Conservation (phyloP, 2,888 invertebrate species). For the Drosophila pseudotalamancana region DNA sequence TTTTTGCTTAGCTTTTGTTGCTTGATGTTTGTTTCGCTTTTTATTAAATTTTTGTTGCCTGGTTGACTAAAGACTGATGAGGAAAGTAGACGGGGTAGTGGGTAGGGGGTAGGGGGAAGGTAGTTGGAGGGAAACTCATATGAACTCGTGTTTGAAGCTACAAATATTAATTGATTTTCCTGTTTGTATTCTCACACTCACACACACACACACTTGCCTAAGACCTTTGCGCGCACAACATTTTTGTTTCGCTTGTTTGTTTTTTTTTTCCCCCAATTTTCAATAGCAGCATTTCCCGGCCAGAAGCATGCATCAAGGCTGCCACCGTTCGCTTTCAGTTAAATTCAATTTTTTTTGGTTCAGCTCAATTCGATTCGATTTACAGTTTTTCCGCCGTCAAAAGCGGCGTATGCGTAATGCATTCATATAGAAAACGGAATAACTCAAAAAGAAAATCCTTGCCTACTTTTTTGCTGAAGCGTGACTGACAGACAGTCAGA, state of each 20-base stretch:
- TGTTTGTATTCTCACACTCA: constrained; percentile 20
- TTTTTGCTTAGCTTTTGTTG: constrained; percentile 43
- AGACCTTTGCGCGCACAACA: neutral
- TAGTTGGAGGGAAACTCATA: neutral
- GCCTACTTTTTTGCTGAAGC: constrained; percentile 38
- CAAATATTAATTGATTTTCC: constrained; percentile 58
- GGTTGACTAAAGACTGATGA: too few relatives aligned
- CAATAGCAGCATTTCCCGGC: neutral
- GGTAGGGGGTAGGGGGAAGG: neutral
- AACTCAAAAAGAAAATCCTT: constrained; percentile 10
- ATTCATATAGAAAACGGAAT: neutral
- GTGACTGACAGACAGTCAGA: too few relatives aligned
- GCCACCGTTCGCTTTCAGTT: neutral
- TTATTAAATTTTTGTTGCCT: constrained; percentile 44
- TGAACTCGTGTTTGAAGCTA: constrained; percentile 11
- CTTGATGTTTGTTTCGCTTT: constrained; percentile 36
- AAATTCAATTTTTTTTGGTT: constrained; percentile 20
- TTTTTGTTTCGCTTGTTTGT: constrained; percentile 2
- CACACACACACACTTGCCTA: neutral
- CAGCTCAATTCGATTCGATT: constrained; percentile 28
- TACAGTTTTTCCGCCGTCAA: constrained; percentile 2
- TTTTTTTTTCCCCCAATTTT: constrained; percentile 7
- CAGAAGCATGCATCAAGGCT: neutral
- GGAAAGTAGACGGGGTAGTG: too few relatives aligned
- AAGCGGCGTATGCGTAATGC: constrained; percentile 37